A percentile compares a stretch with the other conserved stretches of the same genome.
Conservation (phyloP, 2,888 invertebrate species). For the Limnephilus rhombicus region DNA sequence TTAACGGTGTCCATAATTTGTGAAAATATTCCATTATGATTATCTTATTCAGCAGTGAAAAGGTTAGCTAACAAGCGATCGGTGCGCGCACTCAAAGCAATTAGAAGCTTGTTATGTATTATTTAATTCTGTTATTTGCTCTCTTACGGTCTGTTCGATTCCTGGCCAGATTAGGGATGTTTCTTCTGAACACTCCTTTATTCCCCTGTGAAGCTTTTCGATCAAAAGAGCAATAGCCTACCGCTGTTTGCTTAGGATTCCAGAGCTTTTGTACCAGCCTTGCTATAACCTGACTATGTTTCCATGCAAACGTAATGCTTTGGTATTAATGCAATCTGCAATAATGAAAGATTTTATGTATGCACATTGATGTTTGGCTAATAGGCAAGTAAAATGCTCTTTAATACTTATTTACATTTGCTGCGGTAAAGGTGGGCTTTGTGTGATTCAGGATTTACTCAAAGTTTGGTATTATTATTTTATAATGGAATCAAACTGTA, state of each 20-base stretch:
- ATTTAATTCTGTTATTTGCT: slow-evolving; percentile 21
- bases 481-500: background rate
- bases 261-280: slow-evolving; percentile 3
- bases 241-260: slow-evolving; percentile 44
- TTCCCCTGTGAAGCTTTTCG: slow-evolving; percentile 2
- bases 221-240: slow-evolving; percentile 34
- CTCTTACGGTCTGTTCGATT: slow-evolving; percentile 7
- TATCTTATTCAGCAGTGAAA: background rate
- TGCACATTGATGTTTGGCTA: slow-evolving; percentile 20
- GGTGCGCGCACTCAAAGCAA: slow-evolving; percentile 52
- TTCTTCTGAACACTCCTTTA: slow-evolving; percentile 34
- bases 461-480: background rate
- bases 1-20: too few species aligned
- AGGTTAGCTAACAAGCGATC: background rate
- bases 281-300: slow-evolving; percentile 15
- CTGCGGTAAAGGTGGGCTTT: background rate
- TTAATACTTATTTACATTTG: slow-evolving; percentile 11
- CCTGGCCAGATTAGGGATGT: slow-evolving; percentile 33
- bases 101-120: slow-evolving; percentile 48
- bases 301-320: slow-evolving; percentile 32
- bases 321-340: background rate
- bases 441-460: background rate
- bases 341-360: slow-evolving; percentile 15
- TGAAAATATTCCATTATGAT: too few species aligned
- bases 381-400: background rate